Percentiles rank a stretch among this genome's conserved stretches.
Conservation (phyloP, 2,113 vertebrate genomes). For the Mystacornis crossleyi region DNA sequence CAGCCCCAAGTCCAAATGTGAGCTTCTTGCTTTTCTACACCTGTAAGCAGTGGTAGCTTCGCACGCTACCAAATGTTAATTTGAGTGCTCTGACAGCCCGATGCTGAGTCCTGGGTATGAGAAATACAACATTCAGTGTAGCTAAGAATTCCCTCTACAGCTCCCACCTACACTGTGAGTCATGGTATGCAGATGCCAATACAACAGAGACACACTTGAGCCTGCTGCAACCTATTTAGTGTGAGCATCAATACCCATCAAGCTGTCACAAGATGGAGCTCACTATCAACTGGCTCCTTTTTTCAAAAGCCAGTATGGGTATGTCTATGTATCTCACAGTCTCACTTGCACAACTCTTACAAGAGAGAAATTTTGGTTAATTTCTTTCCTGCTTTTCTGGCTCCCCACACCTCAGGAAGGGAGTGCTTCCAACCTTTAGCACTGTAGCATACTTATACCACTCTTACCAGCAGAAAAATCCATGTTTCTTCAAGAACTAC, state of each 20-base stretch:
- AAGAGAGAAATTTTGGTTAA: not conserved
- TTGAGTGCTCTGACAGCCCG: not conserved
- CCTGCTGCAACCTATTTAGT: rapidly evolving
- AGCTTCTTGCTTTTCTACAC: not conserved
- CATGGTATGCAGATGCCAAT: rapidly evolving
- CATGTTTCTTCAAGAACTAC: not conserved
- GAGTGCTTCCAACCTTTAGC: not conserved
- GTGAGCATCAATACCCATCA: not conserved
- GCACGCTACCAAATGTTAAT: rapidly evolving
- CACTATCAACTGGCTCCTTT: not conserved
- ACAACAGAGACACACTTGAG: not conserved
- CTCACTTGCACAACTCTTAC: not conserved
- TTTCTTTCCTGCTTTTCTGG: not conserved
- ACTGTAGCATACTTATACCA: rapidly evolving
- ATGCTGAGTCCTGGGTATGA: not conserved
- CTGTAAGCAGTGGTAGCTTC: not conserved
- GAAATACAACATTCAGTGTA: not conserved
- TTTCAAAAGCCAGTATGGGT: not conserved
- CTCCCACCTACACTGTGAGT: not conserved
- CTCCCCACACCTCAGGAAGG: not conserved
- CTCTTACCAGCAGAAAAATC: not conserved
- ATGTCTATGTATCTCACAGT: not conserved
- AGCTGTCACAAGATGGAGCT: not conserved
- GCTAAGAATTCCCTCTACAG: not conserved
- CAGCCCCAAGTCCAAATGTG: rapidly evolving